Evolutionary conservation across 2,797 vertebrate genomes (phyloP).

Genomic region (Paedocypris micromegethes): DNA sequence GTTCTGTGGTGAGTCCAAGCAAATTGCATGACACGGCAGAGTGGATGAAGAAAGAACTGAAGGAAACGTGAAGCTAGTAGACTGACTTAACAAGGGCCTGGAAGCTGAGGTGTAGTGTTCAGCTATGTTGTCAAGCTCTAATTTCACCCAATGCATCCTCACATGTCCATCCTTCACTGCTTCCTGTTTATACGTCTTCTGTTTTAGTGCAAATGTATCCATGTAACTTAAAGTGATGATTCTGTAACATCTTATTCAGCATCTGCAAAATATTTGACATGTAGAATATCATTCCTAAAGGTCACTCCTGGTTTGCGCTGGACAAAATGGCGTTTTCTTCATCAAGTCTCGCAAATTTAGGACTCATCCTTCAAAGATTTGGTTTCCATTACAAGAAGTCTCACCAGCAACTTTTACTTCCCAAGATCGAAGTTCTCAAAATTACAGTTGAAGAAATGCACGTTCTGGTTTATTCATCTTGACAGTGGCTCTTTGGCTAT

Average conservation of each 20-base stretch:
- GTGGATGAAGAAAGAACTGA: constrained; percentile 43
- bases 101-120: constrained; percentile 61
- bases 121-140: constrained; percentile 67
- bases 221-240: constrained; percentile 13
- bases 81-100: constrained; percentile 53
- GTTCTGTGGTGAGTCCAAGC: constrained; percentile 20
- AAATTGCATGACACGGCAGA: constrained; percentile 6
- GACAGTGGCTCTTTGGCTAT: neutral
- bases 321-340: no score
- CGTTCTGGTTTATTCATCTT: neutral
- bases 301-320: no score
- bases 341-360: no score
- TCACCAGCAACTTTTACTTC: no score
- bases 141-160: constrained; percentile 63
- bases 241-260: neutral
- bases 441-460: no score
- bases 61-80: constrained; percentile 51
- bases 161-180: constrained; percentile 53
- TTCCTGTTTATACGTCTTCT: constrained; percentile 55
- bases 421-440: no score
- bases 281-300: no score
- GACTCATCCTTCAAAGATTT: no score
- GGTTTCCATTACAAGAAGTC: no score
- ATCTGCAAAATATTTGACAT: neutral
- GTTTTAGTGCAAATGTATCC: constrained; percentile 21